phyloP scores from a whole-genome alignment of 2,113 vertebrate species.

The Solenodon paradoxus region DNA sequence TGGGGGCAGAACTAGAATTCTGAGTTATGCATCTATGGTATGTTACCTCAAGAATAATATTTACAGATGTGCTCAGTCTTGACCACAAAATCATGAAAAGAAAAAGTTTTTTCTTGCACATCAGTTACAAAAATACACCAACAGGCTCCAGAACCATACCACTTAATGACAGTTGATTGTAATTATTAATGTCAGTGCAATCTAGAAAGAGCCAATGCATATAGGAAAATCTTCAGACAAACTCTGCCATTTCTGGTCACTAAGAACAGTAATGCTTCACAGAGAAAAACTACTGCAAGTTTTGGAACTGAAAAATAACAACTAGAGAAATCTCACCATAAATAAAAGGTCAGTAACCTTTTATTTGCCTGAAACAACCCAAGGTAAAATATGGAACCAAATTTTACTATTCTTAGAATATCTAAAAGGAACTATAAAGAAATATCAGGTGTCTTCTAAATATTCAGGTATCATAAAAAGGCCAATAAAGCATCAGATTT shows the following conservation, averaged over 20 bases:
- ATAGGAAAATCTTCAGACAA: conserved; percentile 19
- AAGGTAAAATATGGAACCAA: not conserved
- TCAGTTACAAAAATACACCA: not conserved
- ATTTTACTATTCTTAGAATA: not conserved
- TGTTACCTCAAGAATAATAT: not conserved
- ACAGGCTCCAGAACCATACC: not conserved
- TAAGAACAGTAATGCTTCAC: not conserved
- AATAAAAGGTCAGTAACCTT: not conserved
- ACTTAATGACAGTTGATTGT: not conserved
- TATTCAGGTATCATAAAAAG: not conserved
- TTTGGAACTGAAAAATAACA: conserved; percentile 30
- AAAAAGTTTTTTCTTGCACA: not conserved
- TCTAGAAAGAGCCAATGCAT: not conserved
- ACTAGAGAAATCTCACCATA: not conserved
- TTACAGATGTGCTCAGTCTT: not conserved
- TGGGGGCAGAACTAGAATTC: not conserved
- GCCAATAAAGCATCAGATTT: not conserved
- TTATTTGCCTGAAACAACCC: not conserved
- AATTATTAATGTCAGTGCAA: not conserved
- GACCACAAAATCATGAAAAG: conserved; percentile 21
- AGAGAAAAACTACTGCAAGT: not conserved
- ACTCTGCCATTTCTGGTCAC: not conserved
- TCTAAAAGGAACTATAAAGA: conserved; percentile 15
- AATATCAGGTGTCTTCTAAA: conserved; percentile 8
- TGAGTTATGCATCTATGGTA: not conserved